phyloP scores from a whole-genome alignment of 2,113 vertebrate species.

The Elgaria multicarinata region DNA sequence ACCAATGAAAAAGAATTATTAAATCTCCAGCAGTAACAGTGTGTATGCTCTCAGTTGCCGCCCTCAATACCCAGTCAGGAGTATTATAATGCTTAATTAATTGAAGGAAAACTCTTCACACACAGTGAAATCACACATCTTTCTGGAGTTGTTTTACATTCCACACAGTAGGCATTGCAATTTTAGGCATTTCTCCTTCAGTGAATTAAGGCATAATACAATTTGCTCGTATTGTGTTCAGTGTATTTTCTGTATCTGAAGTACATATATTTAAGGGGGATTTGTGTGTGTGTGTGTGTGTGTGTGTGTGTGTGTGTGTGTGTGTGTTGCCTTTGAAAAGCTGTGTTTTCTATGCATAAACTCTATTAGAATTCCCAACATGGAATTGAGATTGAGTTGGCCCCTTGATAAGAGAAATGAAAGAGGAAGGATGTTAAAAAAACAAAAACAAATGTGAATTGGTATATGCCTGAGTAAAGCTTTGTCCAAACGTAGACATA shows the following conservation, averaged over 20 bases:
- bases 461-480: background rate
- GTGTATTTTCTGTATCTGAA: constrained; percentile 7
- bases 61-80: constrained; percentile 16
- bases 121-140: constrained; percentile 52
- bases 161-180: constrained; percentile 8
- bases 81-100: constrained; percentile 41
- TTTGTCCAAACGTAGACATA: background rate
- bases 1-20: background rate
- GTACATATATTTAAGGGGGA: constrained; percentile 9
- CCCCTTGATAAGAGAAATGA: background rate
- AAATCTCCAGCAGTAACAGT: constrained; percentile 22
- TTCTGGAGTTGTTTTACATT: constrained; percentile 20
- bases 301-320: background rate
- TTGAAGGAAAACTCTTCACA: constrained; percentile 36
- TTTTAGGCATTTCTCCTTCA: constrained; percentile 28
- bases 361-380: background rate
- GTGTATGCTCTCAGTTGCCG: constrained; percentile 32
- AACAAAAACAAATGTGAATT: background rate
- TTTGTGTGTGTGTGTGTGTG: background rate
- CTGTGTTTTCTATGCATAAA: background rate
- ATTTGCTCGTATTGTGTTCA: constrained; percentile 6
- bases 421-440: background rate
- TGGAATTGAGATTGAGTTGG: background rate
- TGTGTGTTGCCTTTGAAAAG: background rate
- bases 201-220: constrained; percentile 28